Conservation (phyloP, 2,113 vertebrate genomes). For the Cephalopholis sonnerati region DNA sequence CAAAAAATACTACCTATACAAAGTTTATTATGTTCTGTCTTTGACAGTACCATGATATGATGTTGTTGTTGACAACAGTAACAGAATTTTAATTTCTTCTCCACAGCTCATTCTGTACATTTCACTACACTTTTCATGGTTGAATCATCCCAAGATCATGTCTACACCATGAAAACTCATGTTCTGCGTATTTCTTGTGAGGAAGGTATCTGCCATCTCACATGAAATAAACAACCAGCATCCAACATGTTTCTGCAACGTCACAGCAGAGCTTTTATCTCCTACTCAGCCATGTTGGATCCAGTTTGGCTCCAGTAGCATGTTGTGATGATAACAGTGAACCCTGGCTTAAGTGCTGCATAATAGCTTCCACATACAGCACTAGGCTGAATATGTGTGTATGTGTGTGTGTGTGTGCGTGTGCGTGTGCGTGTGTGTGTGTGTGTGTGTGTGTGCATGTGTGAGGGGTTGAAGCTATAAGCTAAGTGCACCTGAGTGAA, state of each 20-base stretch:
- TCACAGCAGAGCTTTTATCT: conserved; percentile 22
- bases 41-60: too few species aligned
- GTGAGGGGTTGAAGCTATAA: not conserved
- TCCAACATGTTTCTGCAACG: not conserved
- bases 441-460: conserved; percentile 22
- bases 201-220: not conserved
- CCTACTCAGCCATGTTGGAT: conserved; percentile 15
- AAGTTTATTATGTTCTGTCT: not conserved
- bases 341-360: conserved; percentile 53
- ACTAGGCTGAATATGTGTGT: not conserved
- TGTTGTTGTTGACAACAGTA: not conserved
- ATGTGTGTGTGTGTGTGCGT: conserved; percentile 20
- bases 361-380: conserved; percentile 59
- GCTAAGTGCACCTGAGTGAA: conserved; percentile 60
- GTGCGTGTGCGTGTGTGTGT: conserved; percentile 8
- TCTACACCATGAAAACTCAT: too few species aligned
- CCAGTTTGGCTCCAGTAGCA: conserved; percentile 49
- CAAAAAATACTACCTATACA: not conserved
- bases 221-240: not conserved
- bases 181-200: not conserved
- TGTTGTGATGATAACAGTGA: conserved; percentile 42
- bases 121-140: not conserved
- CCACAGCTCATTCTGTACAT: not conserved
- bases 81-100: not conserved
- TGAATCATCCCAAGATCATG: not conserved